These are phyloP conservation scores for Chironomus riparius DNA, from an alignment of 2,888 invertebrate genomes.

Conservation along the genomic window DNA sequence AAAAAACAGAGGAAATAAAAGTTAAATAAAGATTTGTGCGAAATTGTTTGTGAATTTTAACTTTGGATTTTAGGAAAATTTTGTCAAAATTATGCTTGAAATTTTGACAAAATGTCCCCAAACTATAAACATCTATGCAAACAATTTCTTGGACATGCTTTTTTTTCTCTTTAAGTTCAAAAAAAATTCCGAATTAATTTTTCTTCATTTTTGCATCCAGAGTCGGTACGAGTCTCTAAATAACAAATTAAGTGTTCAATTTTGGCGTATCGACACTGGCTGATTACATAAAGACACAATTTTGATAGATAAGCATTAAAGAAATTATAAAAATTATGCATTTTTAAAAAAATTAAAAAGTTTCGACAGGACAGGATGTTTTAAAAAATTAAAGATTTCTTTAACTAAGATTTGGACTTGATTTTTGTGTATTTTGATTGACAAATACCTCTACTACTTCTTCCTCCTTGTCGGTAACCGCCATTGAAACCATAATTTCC, in stretches of 20 bases:
- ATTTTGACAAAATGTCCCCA: neutral
- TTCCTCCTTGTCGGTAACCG: constrained; percentile 72
- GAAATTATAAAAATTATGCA: neutral
- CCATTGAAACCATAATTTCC: constrained; percentile 80
- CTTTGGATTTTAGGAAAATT: no score
- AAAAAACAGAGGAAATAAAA: neutral
- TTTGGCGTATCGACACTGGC: constrained; percentile 14
- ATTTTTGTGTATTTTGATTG: constrained; percentile 17
- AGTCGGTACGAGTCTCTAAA: neutral
- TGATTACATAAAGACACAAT: neutral
- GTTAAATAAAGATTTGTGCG: neutral
- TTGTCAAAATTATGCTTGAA: no score
- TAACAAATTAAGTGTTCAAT: neutral
- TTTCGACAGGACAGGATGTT: neutral
- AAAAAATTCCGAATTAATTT: no score
- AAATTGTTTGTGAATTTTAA: neutral
- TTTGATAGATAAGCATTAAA: neutral
- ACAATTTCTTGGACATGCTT: neutral
- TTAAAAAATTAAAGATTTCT: neutral
- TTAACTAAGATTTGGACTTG: neutral
- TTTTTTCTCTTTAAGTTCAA: neutral
- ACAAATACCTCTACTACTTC: constrained; percentile 74
- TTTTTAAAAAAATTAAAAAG: no score
- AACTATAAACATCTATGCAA: neutral
- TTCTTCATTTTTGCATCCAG: neutral